Conservation (phyloP, 2,113 vertebrate genomes). For the Tragelaphus scriptus region DNA sequence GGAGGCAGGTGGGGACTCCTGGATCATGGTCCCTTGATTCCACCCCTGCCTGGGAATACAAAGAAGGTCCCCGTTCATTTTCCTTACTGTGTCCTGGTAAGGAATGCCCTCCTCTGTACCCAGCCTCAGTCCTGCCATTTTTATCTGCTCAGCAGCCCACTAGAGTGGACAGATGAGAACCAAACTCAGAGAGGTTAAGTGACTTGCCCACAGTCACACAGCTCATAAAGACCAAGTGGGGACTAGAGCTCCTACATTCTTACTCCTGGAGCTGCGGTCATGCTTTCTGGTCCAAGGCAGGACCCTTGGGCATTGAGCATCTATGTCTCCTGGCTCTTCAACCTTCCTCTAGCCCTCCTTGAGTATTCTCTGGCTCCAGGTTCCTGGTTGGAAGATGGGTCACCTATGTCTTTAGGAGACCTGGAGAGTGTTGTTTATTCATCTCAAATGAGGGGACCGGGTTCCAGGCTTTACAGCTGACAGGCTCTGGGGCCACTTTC, state of each 20-base stretch:
- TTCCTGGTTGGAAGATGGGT: not conserved
- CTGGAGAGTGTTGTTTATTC: not conserved
- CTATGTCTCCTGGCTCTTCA: not conserved
- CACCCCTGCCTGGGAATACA: not conserved
- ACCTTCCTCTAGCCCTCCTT: not conserved
- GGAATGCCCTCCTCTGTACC: not conserved
- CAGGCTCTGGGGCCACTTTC: not conserved
- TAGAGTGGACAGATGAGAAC: not conserved
- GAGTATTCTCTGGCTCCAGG: not conserved
- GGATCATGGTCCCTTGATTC: no score
- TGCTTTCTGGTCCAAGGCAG: not conserved
- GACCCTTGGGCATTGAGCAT: not conserved
- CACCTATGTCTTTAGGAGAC: not conserved
- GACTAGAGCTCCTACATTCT: not conserved
- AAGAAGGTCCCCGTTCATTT: not conserved
- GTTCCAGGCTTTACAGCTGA: not conserved
- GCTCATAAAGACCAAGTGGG: not conserved
- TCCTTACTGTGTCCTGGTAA: not conserved
- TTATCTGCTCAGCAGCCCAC: not conserved
- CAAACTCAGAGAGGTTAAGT: not conserved
- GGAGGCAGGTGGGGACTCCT: not conserved
- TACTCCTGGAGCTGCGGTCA: not conserved
- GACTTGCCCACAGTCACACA: not conserved
- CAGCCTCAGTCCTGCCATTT: not conserved
- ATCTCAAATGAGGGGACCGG: not conserved